Base-by-base conservation (phyloP, 2,888 invertebrate genomes). In the Coenonympha arcania region DNA sequence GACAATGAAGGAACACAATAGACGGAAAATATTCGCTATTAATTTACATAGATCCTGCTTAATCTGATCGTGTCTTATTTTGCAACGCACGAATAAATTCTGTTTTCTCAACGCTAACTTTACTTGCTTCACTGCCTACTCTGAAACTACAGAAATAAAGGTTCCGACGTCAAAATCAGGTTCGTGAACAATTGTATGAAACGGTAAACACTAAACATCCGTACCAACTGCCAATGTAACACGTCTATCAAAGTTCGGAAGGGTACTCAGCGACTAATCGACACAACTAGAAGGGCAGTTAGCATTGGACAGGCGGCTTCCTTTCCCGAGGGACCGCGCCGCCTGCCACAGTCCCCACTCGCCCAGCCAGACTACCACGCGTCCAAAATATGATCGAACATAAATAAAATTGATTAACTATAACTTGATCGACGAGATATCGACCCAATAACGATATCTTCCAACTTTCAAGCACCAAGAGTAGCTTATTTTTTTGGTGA, bases 271-370 rank as follows among this genome's bases (percentile, higher is more conserved):
- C 69, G 65, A 64, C 64, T 76, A 81, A 82, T 83, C 78, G 79
- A 73, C 80, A 72, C 79, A 79, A 80, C 79, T 75, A 76, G 76
- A 81, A 82, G 84, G 82, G 81, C 85, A 78, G 76, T 83, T 81
- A 84, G 67, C 78, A 68, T 63, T 65, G 72, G 78, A 80, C 82
- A 73, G 69, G 62, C 73, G 60, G 72, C 78, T 79, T 85, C 85
- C 85, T 78, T 79, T 85, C 84, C 79, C 82, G 81, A 71, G 83
- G 76, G 77, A 75, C 66, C 69, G 69, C n/a, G n/a, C n/a, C n/a
- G n/a, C n/a, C n/a, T n/a, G n/a, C n/a, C n/a, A n/a, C n/a, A n/a
- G n/a, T n/a, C n/a, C n/a, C n/a, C n/a, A n/a, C n/a, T 59, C 59
- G 54, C 55, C 62, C 60, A 64, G 49, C 59, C 63, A 53, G 58